A percentile compares a stretch with the other conserved stretches of the same genome.
These are phyloP conservation scores for Lycaena phlaeas DNA, from an alignment of 2,888 invertebrate genomes.

Conservation along the genomic window DNA sequence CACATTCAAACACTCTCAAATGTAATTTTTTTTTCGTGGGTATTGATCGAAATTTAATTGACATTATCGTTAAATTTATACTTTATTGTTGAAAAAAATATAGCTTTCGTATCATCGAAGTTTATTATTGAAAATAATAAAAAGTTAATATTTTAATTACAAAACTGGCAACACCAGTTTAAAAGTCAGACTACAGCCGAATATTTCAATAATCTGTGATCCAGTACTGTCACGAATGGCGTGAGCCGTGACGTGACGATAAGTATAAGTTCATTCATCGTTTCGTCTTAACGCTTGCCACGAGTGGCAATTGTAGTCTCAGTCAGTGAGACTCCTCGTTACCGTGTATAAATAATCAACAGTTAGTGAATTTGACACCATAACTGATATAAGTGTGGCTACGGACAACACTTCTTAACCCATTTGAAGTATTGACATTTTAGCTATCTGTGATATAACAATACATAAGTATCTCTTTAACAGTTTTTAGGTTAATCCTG, in stretches of 20 bases:
- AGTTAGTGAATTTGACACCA: slow-evolving; percentile 43
- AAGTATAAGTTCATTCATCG: slow-evolving; percentile 20
- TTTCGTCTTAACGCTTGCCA: slow-evolving; percentile 22
- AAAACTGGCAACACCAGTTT: background rate
- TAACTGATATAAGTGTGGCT: slow-evolving; percentile 41
- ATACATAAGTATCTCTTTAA: slow-evolving; percentile 43
- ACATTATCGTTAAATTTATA: too few relatives aligned
- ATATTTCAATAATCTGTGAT: background rate
- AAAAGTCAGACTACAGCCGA: background rate
- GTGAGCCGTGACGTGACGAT: slow-evolving; percentile 17
- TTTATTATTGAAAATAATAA: too few relatives aligned
- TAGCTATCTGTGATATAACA: slow-evolving; percentile 63
- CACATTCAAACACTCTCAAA: too few relatives aligned
- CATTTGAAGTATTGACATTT: slow-evolving; percentile 49
- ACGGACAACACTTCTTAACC: slow-evolving; percentile 40
- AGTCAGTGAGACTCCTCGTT: background rate
- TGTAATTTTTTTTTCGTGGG: too few relatives aligned
- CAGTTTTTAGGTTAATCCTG: slow-evolving; percentile 56
- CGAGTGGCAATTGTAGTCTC: slow-evolving; percentile 3
- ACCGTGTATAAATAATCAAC: slow-evolving; percentile 55
- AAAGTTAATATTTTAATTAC: too few relatives aligned
- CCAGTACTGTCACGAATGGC: too few relatives aligned
- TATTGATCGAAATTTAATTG: too few relatives aligned
- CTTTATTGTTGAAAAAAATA: too few relatives aligned
- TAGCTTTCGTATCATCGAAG: too few relatives aligned